Evolutionary conservation across 2,888 invertebrate species (phyloP), one percentile per base, ranked within the genome.

Genomic region (Troilus luridus): DNA sequence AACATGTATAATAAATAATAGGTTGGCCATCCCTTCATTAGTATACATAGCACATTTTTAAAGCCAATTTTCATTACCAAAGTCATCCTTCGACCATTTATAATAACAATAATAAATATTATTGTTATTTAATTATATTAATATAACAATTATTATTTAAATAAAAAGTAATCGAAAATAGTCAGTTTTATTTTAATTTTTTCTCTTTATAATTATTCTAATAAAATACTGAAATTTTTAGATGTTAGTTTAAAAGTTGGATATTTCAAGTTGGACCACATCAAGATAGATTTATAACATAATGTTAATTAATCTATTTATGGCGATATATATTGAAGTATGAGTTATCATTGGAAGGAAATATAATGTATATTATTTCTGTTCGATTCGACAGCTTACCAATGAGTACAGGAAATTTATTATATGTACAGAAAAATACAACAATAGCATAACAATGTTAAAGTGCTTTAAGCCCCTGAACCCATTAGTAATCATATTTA

Each of bases 41-140:
- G 72, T 41, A 67, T 67, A 67, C 24, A 67, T 27, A 77, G 72
- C 72, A 77, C 72, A 81, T 90, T 90, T 62, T 92, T 92, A 92
- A 92, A 92, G 92, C 92, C 92, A 89, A 91, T 81, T 88, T 90
- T 88, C 91, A 88, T 92, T 92, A 92, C 92, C 92, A 92, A 92
- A 92, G 92, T 90, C 92, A 92, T 92, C 88, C 90, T 85, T 67
- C 27, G 64, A 67, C 60, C 27, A 21, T 58, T 91, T 62, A 64
- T 60, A 91, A 81, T 91, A 88, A 88, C 10, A 62, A 88, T 62
- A 88, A 59, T 21, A 11, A 77, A 3, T 77, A 41, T 77, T 77
- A 77, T 77, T 77, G 41, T 77, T 77, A 77, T 77, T 67, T 41
- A 89, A 59, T 89, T 67, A 89, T 56, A 89, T 72, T n/a, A 67